Conservation (phyloP, 2,113 vertebrate species). For the Eurypyga helias region DNA sequence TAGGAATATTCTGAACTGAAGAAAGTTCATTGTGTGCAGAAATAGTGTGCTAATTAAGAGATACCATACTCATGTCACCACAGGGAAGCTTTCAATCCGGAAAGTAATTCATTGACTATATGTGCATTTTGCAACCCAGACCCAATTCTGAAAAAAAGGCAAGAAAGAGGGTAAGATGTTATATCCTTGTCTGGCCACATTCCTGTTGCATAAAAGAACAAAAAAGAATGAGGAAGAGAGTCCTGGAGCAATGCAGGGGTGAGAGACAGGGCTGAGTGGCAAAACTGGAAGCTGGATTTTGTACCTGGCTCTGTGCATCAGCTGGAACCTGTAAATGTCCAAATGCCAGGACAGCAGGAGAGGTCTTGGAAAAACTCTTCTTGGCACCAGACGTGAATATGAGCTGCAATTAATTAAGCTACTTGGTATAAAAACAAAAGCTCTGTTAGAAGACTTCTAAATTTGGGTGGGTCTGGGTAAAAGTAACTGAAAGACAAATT, state of each 20-base stretch:
- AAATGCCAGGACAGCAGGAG: background rate
- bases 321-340: background rate
- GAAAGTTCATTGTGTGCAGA: background rate
- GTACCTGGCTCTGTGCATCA: background rate
- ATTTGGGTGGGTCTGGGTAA: background rate
- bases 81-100: background rate
- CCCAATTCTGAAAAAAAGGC: background rate
- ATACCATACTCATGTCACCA: background rate
- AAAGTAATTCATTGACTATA: background rate
- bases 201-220: background rate
- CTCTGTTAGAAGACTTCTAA: background rate
- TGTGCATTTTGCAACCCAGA: background rate
- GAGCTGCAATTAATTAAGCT: background rate
- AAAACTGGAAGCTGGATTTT: background rate
- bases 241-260: background rate
- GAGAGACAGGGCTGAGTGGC: background rate
- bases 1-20: conserved; percentile 10
- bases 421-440: background rate
- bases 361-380: background rate
- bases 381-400: background rate
- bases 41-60: conserved; percentile 5
- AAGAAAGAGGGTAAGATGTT: background rate
- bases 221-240: background rate
- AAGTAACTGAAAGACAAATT: background rate
- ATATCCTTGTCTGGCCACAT: background rate